Conservation (phyloP, 2,113 vertebrate species). For the Gymnogyps californianus region DNA sequence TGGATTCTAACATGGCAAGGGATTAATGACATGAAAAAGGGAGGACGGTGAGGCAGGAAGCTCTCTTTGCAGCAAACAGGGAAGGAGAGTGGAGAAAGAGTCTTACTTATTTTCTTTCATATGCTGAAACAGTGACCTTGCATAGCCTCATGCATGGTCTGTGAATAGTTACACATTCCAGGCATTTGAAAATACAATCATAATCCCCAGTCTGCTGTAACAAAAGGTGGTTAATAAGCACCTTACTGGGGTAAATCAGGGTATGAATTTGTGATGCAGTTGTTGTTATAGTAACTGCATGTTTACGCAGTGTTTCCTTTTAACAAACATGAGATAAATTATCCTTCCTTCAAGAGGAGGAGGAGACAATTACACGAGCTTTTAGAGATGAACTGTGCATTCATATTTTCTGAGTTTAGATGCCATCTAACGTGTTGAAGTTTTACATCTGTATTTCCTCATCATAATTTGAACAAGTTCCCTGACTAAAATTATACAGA, state of each 20-base stretch:
- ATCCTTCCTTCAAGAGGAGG: neutral
- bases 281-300: slow-evolving; percentile 16
- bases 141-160: neutral
- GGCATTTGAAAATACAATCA: neutral
- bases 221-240: neutral
- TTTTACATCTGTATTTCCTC: neutral
- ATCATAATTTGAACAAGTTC: neutral
- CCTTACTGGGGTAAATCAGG: neutral
- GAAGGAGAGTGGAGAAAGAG: neutral
- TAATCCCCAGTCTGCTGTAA: neutral
- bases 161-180: neutral
- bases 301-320: neutral
- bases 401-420: neutral
- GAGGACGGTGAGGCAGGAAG: neutral
- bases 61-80: neutral
- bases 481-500: neutral
- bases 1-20: neutral
- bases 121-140: neutral
- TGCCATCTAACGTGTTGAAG: neutral
- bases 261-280: neutral
- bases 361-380: neutral
- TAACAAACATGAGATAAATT: neutral
- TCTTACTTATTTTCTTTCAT: neutral
- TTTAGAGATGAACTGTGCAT: neutral
- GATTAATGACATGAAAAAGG: neutral